These are phyloP conservation scores for Lymantria dispar DNA, from an alignment of 2,888 invertebrate species.

Conservation along the genomic window DNA sequence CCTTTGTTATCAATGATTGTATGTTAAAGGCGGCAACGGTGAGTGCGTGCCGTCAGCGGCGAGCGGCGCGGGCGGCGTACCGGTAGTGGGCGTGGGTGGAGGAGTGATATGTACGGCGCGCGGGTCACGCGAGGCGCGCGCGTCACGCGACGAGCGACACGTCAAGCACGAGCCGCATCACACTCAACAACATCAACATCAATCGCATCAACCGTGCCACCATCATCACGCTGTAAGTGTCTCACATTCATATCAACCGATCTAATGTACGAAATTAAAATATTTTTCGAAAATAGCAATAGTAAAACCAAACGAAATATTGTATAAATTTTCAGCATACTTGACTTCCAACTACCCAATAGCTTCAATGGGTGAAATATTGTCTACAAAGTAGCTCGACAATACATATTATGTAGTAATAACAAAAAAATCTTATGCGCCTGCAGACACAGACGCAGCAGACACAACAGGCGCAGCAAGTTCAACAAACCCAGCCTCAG, in stretches of 20 bases:
- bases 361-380: too few species aligned
- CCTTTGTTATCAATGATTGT: neutral
- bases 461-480: conserved; percentile 8
- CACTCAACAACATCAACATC: conserved; percentile 16
- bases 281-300: too few species aligned
- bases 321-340: too few species aligned
- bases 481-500: conserved; percentile 22
- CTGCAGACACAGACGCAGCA: neutral
- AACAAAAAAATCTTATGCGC: neutral
- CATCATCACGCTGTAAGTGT: conserved; percentile 29
- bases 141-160: conserved; percentile 66
- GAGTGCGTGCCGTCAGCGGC: conserved; percentile 17
- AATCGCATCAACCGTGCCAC: conserved; percentile 23
- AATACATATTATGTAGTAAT: too few species aligned
- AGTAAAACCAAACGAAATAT: too few species aligned
- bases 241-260: too few species aligned
- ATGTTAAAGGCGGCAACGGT: conserved; percentile 20
- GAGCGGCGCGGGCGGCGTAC: neutral
- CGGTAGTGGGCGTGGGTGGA: conserved; percentile 17
- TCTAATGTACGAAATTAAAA: too few species aligned
- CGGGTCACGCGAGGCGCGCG: conserved; percentile 56
- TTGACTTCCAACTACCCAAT: too few species aligned
- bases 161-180: conserved; percentile 74
- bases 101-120: conserved; percentile 69
- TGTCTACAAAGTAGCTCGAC: too few species aligned